phyloP scores from a whole-genome alignment of 2,888 invertebrate genomes.

The Formica aserva region DNA sequence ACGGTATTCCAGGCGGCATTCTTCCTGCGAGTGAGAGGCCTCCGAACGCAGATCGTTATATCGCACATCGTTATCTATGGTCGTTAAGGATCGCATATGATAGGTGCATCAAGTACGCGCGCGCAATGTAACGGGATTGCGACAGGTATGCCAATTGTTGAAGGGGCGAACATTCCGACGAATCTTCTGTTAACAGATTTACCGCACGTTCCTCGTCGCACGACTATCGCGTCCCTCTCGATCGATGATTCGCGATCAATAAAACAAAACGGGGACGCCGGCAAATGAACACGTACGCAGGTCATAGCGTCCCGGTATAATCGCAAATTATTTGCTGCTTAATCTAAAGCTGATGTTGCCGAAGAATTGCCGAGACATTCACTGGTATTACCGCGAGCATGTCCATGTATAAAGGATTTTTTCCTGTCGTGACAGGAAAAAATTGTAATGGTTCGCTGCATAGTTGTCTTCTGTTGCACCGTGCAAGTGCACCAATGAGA shows the following conservation, averaged over 20 bases:
- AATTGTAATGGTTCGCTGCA: conserved; percentile 57
- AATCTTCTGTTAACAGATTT: conserved; percentile 60
- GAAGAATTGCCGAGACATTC: not conserved
- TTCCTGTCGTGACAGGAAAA: conserved; percentile 14
- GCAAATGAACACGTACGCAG: not conserved
- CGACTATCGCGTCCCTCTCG: conserved; percentile 7
- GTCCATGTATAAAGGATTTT: not conserved
- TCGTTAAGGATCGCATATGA: conserved; percentile 77
- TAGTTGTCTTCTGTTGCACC: conserved; percentile 63
- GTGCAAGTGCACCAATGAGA: conserved; percentile 61
- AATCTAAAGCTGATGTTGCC: not conserved
- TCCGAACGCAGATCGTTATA: conserved; percentile 80
- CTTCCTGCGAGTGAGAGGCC: conserved; percentile 71
- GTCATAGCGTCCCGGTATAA: not conserved
- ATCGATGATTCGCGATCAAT: conserved; percentile 9
- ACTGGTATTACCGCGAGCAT: not conserved
- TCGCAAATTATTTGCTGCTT: conserved; percentile 1
- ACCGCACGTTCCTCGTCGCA: not conserved
- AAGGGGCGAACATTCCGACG: conserved; percentile 70
- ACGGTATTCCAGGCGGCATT: conserved; percentile 71
- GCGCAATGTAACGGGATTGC: conserved; percentile 75
- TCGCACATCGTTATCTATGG: conserved; percentile 81
- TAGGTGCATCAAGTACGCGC: conserved; percentile 73
- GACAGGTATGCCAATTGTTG: conserved; percentile 77
- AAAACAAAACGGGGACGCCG: conserved; percentile 12